Evolutionary conservation across 2,113 vertebrate species (phyloP), one percentile per base, ranked within the genome.

Genomic region (Lepisosteus osseus): DNA sequence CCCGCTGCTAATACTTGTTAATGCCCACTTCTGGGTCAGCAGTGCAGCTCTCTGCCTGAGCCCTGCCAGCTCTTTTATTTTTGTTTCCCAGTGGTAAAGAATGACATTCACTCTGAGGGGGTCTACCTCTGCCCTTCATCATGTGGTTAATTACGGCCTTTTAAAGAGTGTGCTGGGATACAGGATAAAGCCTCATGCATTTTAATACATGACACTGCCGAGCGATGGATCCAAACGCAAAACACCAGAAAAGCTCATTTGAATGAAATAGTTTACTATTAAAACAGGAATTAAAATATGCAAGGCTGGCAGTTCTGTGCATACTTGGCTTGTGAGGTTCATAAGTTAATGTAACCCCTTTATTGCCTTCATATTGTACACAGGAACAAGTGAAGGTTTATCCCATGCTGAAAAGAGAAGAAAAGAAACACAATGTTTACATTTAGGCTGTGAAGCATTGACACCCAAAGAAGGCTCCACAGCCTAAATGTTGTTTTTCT

Each of bases 151-250:
- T 61, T 66, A 70, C 68, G 81, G 75, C 79, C 74, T 80, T 74
- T 67, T 76, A 72, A 76, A 81, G 77, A 68, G 67, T 61, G 56
- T 57, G 68, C 76, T 75, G 73, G 72, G 79, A 76, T 83, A 67
- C 71, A 69, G 74, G 68, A 82, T 80, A 79, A 77, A 78, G 81
- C 41, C 82, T 86, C 82, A 84, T 86, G 71, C 84, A 84, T 90
- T 90, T 90, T 84, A 84, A 88, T 86, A 83, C 68, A 78, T 78
- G 79, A 67, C 77, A 77, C 77, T 72, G 80, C 87, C 83, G 85
- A 79, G 84, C 82, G 81, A 87, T 80, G 83, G 72, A 71, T 83
- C 79, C 79, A 84, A 85, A 82, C 75, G 84, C 83, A 87, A 86
- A 80, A 77, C 77, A 74, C 68, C 11, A 1, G 68, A 69, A 69